Evolutionary conservation across 1,140 invertebrate species (phyloP).

Genomic region (Drosophila gunungcola): DNA sequence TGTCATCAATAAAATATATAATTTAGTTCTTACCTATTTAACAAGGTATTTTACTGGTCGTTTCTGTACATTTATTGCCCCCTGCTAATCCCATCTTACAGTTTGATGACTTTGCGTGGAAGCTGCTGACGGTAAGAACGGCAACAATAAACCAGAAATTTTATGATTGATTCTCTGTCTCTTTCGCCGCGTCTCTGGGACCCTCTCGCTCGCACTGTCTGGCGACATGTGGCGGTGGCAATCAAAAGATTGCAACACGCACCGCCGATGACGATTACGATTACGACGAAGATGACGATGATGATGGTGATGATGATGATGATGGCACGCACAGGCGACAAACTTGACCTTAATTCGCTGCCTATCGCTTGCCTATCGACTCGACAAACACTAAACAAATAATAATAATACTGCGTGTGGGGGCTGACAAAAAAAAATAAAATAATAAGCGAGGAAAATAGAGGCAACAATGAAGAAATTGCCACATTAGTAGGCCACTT

Average conservation of each 20-base stretch:
- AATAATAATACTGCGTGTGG: conserved; percentile 43
- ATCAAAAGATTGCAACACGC: conserved; percentile 54
- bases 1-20: no score
- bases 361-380: conserved; percentile 41
- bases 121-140: conserved; percentile 13
- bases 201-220: background rate
- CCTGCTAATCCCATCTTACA: conserved; percentile 10
- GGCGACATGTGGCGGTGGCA: conserved; percentile 55
- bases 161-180: conserved; percentile 42
- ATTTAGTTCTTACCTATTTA: background rate
- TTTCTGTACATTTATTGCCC: background rate
- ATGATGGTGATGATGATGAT: conserved; percentile 28
- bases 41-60: background rate
- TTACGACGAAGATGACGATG: conserved; percentile 8
- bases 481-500: conserved; percentile 57
- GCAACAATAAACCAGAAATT: conserved; percentile 40
- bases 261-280: conserved; percentile 24
- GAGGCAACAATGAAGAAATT: conserved; percentile 33
- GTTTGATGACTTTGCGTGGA: conserved; percentile 28
- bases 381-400: conserved; percentile 28
- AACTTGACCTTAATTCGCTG: conserved; percentile 61
- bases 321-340: conserved; percentile 56
- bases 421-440: conserved; percentile 35
- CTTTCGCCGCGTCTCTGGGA: background rate
- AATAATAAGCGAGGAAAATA: conserved; percentile 11